Evolutionary conservation across 2,113 vertebrate genomes (phyloP).

Genomic region (Chascanopsetta lugubris): DNA sequence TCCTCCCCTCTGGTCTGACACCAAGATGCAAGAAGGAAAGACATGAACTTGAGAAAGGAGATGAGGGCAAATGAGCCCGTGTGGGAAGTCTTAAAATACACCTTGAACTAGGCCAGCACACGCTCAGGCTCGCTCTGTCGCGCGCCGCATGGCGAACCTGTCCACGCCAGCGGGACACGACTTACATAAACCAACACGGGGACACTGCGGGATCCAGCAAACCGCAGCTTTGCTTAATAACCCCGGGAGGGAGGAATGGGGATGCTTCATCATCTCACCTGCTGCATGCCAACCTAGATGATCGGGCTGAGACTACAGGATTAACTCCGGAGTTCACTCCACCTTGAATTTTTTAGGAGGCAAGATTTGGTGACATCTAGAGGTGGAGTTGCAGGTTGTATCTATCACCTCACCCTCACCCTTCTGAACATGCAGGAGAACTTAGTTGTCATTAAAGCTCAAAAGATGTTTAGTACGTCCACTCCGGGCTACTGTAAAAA

Average conservation of each 20-base stretch:
- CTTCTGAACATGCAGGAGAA: too few species aligned
- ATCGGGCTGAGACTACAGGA: constrained; percentile 43
- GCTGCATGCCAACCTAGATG: constrained; percentile 40
- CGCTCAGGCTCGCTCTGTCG: constrained; percentile 51
- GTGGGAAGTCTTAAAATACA: constrained; percentile 80
- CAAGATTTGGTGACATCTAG: too few species aligned
- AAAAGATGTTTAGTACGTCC: too few species aligned
- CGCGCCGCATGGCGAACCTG: constrained; percentile 41
- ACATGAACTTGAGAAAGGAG: constrained; percentile 66
- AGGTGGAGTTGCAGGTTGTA: too few species aligned
- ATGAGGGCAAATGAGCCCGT: constrained; percentile 67
- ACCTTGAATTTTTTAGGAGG: constrained; percentile 43
- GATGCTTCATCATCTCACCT: constrained; percentile 28
- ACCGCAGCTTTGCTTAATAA: constrained; percentile 23
- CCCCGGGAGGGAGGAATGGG: constrained; percentile 11
- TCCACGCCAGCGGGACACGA: constrained; percentile 36
- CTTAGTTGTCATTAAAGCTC: too few species aligned
- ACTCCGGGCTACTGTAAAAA: too few species aligned
- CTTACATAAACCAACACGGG: constrained; percentile 35
- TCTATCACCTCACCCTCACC: too few species aligned
- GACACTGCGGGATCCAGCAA: constrained; percentile 22
- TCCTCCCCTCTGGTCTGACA: constrained; percentile 20
- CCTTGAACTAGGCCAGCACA: constrained; percentile 73
- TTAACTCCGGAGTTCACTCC: constrained; percentile 31
- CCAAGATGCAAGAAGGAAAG: constrained; percentile 34